A percentile compares a stretch with the other conserved stretches of the same genome.
phyloP scores from a whole-genome alignment of 2,113 vertebrate genomes.

The Natator depressus region DNA sequence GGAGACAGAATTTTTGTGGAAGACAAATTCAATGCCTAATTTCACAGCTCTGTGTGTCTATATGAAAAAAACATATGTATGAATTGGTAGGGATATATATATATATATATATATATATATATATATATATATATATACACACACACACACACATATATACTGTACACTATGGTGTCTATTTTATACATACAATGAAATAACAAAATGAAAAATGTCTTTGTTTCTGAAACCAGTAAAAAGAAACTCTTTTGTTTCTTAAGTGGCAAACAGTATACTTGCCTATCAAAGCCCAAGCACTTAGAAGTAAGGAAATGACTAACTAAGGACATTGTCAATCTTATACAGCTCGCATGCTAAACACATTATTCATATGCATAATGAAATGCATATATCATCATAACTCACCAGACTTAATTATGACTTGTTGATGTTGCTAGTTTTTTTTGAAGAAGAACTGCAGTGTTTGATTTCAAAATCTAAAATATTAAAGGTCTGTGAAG shows the following conservation, averaged over 20 bases:
- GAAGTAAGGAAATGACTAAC: background rate
- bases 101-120: background rate
- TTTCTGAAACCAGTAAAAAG: background rate
- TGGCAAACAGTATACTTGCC: background rate
- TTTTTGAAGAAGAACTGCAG: conserved; percentile 62
- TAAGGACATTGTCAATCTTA: conserved; percentile 18
- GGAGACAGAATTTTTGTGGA: no score
- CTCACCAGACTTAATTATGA: background rate
- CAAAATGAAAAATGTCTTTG: background rate
- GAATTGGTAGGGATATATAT: background rate
- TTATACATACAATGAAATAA: background rate
- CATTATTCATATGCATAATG: conserved; percentile 61
- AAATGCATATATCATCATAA: conserved; percentile 55
- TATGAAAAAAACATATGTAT: background rate
- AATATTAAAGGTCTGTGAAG: conserved; percentile 55
- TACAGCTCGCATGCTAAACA: conserved; percentile 8
- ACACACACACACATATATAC: background rate
- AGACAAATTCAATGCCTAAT: no score
- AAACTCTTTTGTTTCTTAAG: background rate
- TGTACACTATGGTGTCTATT: background rate
- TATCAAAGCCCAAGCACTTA: background rate
- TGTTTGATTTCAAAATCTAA: conserved; percentile 65
- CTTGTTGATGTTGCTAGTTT: no score
- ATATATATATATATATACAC: no score
- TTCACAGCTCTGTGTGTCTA: no score